A percentile compares a stretch with the other conserved stretches of the same genome.
Evolutionary conservation across 1,140 invertebrate genomes (phyloP).

Genomic region (Penaeus indicus): DNA sequence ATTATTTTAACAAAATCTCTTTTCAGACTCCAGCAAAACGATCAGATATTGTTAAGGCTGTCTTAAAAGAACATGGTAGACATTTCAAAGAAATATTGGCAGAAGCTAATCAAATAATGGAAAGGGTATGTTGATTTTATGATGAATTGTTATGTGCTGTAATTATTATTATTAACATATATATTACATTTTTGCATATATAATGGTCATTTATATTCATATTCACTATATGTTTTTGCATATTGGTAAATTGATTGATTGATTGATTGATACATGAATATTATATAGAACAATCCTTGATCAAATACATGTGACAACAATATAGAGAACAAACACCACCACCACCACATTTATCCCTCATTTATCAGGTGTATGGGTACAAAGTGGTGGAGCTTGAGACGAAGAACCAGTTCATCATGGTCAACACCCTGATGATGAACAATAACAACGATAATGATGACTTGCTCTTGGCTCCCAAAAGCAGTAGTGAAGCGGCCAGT

Average conservation of each 20-base stretch:
- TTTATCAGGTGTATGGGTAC: slow-evolving; percentile 39
- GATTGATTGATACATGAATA: no score
- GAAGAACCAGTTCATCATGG: slow-evolving; percentile 9
- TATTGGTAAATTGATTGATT: no score
- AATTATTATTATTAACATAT: not conserved
- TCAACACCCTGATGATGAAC: not conserved
- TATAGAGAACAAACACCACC: no score
- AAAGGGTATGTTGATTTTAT: slow-evolving; percentile 6
- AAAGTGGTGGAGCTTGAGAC: slow-evolving; percentile 1
- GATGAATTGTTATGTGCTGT: not conserved
- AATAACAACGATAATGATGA: not conserved
- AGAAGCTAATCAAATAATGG: not conserved
- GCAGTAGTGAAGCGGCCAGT: not conserved
- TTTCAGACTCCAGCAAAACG: slow-evolving; percentile 17
- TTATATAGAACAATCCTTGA: no score
- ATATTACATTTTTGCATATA: no score
- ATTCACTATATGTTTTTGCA: no score
- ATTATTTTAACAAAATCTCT: not conserved
- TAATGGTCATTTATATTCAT: no score
- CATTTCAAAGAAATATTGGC: slow-evolving; percentile 17
- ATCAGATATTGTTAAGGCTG: not conserved
- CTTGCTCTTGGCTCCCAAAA: not conserved
- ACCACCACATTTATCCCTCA: no score
- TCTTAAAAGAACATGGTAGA: not conserved
- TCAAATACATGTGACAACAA: no score